A percentile compares a stretch with the other conserved stretches of the same genome.
Evolutionary conservation across 2,797 vertebrate species (phyloP).

Genomic region (Aldrovandia affinis): DNA sequence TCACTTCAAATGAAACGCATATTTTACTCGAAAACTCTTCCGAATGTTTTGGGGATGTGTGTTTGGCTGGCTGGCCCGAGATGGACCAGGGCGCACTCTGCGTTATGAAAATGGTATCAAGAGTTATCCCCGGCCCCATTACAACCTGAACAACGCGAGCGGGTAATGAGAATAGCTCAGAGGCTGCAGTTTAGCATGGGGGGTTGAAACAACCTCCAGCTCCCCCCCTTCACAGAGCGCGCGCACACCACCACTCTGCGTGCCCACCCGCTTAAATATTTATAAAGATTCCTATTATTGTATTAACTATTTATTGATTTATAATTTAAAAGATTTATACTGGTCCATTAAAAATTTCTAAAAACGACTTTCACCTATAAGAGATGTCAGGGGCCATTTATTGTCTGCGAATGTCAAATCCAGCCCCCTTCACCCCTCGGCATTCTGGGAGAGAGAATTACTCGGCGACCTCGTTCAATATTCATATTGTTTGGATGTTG

Average conservation of each 20-base stretch:
- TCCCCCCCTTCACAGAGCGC: background rate
- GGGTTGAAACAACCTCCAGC: background rate
- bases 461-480: slow-evolving; percentile 73
- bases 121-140: background rate
- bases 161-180: background rate
- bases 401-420: slow-evolving; percentile 74
- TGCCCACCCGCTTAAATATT: slow-evolving; percentile 87
- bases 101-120: background rate
- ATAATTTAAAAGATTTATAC: slow-evolving; percentile 97
- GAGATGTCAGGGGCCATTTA: slow-evolving; percentile 74
- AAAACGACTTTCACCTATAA: slow-evolving; percentile 73
- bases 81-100: background rate
- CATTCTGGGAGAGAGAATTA: slow-evolving; percentile 64
- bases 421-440: slow-evolving; percentile 60
- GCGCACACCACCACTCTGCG: slow-evolving; percentile 51
- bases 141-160: background rate
- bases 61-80: background rate
- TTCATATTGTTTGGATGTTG: slow-evolving; percentile 63
- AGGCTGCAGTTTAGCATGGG: background rate
- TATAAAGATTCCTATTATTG: slow-evolving; percentile 90
- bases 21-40: background rate
- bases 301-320: slow-evolving; percentile 99
- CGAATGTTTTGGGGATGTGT: background rate
- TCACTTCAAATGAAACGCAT: background rate
- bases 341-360: slow-evolving; percentile 76